Base-by-base conservation (phyloP, 2,888 invertebrate species). In the Caradrina clavipalpis region DNA sequence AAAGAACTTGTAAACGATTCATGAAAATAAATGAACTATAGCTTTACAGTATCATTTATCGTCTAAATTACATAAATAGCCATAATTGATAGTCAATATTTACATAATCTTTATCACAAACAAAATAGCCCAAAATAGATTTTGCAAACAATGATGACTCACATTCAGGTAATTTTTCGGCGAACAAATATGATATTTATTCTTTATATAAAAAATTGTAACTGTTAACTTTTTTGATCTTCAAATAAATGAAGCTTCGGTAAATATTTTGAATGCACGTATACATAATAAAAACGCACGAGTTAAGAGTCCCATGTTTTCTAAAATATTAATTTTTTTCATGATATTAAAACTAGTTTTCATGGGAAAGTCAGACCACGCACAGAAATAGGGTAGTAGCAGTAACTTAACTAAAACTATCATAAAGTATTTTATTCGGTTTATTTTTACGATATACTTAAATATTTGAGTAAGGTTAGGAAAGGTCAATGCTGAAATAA, bases 331-430 rank as follows among this genome's bases (percentile, higher is more conserved):
- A 42, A 68, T 22, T 76, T 60, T 60, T 54, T 55, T 64, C 58
- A 50, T 69, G 71, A 67, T 68, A 73, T 72, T 72, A 67, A 72
- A 76, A 26, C 45, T 59, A 47, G 26, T 22, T 13, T 55, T 61
- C 47, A 45, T 79, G 76, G 69, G 79, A 79, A 79, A 69, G 72
- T 49, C 80, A 79, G 76, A 61, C 13, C 59, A n/a, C 22, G 17
- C 67, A 64, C 53, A 69, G 76, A 55, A 76, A 72, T 67, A 54
- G 53, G 26, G 22, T 61, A 73, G 80, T 69, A 72, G 19, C 67
- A 69, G 80, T 67, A 72, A 62, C 49, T 62, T 61, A 69, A 71
- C 60, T 61, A 3, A 51, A 67, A 67, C 56, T 54, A 73, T 64
- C 47, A 42, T 31, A 49, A 58, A 59, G 31, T 49, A 73, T 73